These are phyloP conservation scores for Oscheius sp. DNA, from an alignment of 2,888 invertebrate species.

Conservation along the genomic window DNA sequence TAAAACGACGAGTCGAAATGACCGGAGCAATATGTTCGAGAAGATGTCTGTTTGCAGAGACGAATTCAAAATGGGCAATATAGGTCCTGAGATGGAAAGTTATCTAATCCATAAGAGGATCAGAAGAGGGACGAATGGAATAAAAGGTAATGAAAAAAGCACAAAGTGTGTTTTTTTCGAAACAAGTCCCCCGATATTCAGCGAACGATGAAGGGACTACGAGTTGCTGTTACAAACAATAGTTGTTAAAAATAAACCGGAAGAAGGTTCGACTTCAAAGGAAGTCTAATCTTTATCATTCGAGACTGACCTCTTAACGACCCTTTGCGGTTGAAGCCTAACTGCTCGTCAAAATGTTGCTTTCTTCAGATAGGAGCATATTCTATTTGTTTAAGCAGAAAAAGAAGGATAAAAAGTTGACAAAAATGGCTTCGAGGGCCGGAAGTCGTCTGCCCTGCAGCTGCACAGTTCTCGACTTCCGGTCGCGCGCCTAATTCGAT, in stretches of 20 bases:
- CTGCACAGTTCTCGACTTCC: constrained; percentile 31
- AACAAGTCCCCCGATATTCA: not conserved
- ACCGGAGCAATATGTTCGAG: not conserved
- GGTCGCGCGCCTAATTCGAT: constrained; percentile 30
- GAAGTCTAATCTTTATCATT: constrained; percentile 3
- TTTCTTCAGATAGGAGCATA: not conserved
- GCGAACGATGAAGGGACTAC: not conserved
- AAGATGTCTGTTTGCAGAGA: not conserved
- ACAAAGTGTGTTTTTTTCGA: not conserved
- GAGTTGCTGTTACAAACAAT: too few species aligned
- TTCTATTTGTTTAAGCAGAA: not conserved
- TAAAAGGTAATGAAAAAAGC: not conserved
- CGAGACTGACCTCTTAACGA: constrained; percentile 8
- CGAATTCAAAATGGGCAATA: too few species aligned
- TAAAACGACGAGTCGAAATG: too few species aligned
- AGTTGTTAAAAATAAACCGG: too few species aligned
- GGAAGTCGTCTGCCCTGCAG: constrained; percentile 7
- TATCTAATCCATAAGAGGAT: not conserved
- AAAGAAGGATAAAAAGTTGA: not conserved
- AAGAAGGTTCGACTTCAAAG: not conserved
- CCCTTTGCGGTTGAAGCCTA: not conserved
- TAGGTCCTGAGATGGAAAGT: not conserved
- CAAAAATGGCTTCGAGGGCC: constrained; percentile 2
- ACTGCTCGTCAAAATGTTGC: not conserved
- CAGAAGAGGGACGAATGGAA: not conserved